Base-by-base conservation (phyloP, 2,113 vertebrate species). In the Osmerus eperlanus region DNA sequence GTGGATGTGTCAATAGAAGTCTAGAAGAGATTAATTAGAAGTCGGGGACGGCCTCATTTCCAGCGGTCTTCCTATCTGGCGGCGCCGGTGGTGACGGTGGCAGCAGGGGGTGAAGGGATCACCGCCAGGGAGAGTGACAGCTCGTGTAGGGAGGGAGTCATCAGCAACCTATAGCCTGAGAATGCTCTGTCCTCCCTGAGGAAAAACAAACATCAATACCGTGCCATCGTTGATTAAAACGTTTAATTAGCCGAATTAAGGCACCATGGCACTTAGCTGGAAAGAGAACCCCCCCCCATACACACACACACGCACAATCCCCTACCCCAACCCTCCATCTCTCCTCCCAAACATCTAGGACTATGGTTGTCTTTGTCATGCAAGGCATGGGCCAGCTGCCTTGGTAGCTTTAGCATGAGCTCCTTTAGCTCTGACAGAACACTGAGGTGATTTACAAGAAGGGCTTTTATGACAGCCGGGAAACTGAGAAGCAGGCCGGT, bases 11-110 rank as follows among this genome's bases (percentile, higher is more conserved):
- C 88, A 91, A 87, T 89, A 89, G 83, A 84, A 89, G 83, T 81
- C 67, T 85, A 85, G 81, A 84, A 75, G 83, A 88, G 89, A 91
- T 89, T 91, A 88, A 91, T 89, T 89, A 84, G 79, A 75, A 88
- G 77, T 85, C 80, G 53, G 75, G 81, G 82, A 82, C 83, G 87
- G 83, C 78, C 78, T 83, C 85, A 76, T 86, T 86, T 84, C 85
- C 72, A 61, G 78, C 65, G 72, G 76, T 78, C 68, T 62, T 74
- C 74, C 75, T 69, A 78, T 66, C 47, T 15, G 14, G 47, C 52
- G 23, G 71, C 58, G 14, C 73, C 9, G 9, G 9, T 18, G 55
- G 28, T 7, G 18, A 14, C 18, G 11, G 29, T 67, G 21, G 66
- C 74, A 78, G 78, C 77, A 65, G 78, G 74, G 67, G 70, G 55